phyloP scores from a whole-genome alignment of 2,888 invertebrate species.

The Myopa testacea region DNA sequence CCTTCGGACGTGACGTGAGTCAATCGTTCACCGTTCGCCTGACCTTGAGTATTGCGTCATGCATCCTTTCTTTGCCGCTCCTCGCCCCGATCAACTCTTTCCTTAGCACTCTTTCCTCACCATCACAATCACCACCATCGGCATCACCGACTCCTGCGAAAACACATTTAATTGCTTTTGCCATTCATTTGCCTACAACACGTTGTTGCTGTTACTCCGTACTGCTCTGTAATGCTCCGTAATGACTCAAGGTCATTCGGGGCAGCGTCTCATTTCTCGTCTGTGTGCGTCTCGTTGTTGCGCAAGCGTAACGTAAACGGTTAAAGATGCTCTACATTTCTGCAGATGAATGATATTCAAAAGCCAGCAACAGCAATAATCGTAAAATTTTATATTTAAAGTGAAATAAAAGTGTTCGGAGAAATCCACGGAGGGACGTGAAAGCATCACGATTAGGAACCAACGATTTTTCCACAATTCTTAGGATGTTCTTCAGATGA shows the following conservation, averaged over 20 bases:
- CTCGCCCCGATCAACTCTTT: conserved; percentile 26
- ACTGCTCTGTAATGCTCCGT: neutral
- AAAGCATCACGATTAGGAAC: neutral
- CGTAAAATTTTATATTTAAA: conserved; percentile 45
- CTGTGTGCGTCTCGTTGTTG: conserved; percentile 18
- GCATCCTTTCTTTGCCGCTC: neutral
- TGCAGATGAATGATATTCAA: conserved; percentile 13
- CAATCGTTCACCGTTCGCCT: neutral
- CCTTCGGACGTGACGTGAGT: neutral
- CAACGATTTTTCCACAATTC: too few relatives aligned
- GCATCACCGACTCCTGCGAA: too few relatives aligned
- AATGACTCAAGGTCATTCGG: conserved; percentile 26
- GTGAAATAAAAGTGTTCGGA: conserved; percentile 1
- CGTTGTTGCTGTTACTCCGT: neutral
- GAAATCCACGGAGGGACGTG: neutral
- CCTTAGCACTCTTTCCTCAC: neutral
- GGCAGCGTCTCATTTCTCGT: conserved; percentile 5
- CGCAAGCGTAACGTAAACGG: conserved; percentile 30
- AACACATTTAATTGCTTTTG: neutral
- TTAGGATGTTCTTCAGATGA: too few relatives aligned
- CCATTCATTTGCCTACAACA: conserved; percentile 22
- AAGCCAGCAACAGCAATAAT: conserved; percentile 45
- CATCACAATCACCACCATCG: neutral
- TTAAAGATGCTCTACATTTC: conserved; percentile 21
- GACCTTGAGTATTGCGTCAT: conserved; percentile 29